Percentiles rank a stretch among this genome's conserved stretches.
phyloP scores from a whole-genome alignment of 2,888 invertebrate genomes.

The Erebia aethiops region DNA sequence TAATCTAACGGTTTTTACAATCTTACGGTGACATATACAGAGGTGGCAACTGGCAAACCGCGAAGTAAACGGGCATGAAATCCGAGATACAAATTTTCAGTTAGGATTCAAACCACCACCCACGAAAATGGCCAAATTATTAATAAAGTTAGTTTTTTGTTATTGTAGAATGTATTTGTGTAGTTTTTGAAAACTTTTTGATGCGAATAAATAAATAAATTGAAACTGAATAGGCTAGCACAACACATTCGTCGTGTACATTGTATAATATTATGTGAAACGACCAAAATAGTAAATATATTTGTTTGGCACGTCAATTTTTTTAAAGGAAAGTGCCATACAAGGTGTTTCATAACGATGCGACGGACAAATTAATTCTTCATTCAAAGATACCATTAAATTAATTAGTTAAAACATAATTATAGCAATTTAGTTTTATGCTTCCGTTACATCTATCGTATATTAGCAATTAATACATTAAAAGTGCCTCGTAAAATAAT shows the following conservation, averaged over 20 bases:
- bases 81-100: no score
- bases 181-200: no score
- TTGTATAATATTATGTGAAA: neutral
- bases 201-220: no score
- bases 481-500: slow-evolving; percentile 14
- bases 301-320: neutral
- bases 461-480: slow-evolving; percentile 33
- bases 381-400: slow-evolving; percentile 27
- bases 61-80: no score
- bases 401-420: slow-evolving; percentile 12
- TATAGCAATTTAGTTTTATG: slow-evolving; percentile 12
- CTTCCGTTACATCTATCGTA: slow-evolving; percentile 30
- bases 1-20: no score
- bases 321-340: slow-evolving; percentile 1
- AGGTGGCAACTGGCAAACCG: no score
- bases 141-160: no score
- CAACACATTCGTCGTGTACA: neutral
- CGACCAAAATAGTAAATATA: neutral
- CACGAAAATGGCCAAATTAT: no score
- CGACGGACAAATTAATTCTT: slow-evolving; percentile 27
- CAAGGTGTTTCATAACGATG: slow-evolving; percentile 33
- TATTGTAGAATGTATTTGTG: no score
- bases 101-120: no score
- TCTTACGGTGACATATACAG: no score
- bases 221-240: no score